Evolutionary conservation across 2,888 invertebrate species (phyloP).

Genomic region (Dryocosmus kuriphilus): DNA sequence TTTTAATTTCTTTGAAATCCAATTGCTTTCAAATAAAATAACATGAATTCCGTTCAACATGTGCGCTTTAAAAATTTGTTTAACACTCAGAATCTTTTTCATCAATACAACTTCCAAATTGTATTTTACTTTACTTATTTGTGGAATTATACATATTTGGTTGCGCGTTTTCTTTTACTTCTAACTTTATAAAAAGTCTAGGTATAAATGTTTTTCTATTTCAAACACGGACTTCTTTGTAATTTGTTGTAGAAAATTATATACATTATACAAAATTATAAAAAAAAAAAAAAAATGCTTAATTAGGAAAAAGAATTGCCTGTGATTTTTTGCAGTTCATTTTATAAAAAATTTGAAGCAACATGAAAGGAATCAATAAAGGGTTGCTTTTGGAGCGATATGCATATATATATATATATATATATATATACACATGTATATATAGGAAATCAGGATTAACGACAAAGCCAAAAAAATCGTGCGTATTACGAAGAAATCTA

Average conservation of each 20-base stretch:
- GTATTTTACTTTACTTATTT: no score
- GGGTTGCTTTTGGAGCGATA: neutral
- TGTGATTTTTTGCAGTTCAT: neutral
- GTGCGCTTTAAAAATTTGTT: no score
- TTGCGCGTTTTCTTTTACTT: no score
- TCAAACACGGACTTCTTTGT: neutral
- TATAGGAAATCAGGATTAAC: neutral
- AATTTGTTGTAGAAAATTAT: neutral
- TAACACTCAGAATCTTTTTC: no score
- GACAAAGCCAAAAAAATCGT: neutral
- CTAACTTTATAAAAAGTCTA: no score
- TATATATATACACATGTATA: no score
- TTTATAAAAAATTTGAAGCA: neutral
- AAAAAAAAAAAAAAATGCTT: neutral
- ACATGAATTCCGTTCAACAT: no score
- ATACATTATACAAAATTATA: no score
- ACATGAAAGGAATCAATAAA: constrained; percentile 19
- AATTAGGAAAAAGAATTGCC: neutral
- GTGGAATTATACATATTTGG: no score
- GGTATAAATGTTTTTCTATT: neutral
- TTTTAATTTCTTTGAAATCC: no score
- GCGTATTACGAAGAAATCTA: neutral
- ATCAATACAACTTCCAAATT: no score
- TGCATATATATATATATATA: neutral
- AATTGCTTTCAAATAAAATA: no score